Conservation (phyloP, 2,797 vertebrate species). For the Hirundo rustica region DNA sequence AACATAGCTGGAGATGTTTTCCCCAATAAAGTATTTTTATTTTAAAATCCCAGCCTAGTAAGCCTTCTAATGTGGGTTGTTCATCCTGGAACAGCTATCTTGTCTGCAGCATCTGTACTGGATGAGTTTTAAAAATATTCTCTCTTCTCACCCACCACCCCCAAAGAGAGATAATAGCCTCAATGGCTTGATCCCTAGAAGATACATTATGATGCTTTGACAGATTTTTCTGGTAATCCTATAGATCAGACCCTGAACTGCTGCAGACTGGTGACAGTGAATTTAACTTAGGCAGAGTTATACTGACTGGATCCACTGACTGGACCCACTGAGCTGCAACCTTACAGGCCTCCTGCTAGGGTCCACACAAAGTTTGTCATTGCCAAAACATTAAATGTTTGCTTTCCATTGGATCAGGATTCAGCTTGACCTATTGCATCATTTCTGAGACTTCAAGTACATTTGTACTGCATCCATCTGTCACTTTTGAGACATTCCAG, state of each 20-base stretch:
- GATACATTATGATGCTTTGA: not conserved
- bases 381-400: not conserved
- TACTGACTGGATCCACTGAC: not conserved
- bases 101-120: not conserved
- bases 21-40: not conserved
- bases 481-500: not conserved
- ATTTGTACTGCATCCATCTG: not conserved
- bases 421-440: not conserved
- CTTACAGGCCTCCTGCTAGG: not conserved
- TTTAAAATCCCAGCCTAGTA: not conserved
- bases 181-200: not conserved
- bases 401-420: not conserved
- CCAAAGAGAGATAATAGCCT: not conserved
- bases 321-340: not conserved
- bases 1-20: not conserved
- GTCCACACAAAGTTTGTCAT: not conserved
- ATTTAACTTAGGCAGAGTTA: not conserved
- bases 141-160: not conserved
- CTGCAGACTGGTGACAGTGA: not conserved
- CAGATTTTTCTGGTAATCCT: not conserved
- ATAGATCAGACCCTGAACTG: not conserved
- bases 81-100: not conserved
- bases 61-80: not conserved
- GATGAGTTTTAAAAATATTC: not conserved
- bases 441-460: not conserved